Percentiles rank a stretch among this genome's conserved stretches.
These are phyloP conservation scores for Bovichtus diacanthus DNA, from an alignment of 2,797 vertebrate species.

Conservation along the genomic window DNA sequence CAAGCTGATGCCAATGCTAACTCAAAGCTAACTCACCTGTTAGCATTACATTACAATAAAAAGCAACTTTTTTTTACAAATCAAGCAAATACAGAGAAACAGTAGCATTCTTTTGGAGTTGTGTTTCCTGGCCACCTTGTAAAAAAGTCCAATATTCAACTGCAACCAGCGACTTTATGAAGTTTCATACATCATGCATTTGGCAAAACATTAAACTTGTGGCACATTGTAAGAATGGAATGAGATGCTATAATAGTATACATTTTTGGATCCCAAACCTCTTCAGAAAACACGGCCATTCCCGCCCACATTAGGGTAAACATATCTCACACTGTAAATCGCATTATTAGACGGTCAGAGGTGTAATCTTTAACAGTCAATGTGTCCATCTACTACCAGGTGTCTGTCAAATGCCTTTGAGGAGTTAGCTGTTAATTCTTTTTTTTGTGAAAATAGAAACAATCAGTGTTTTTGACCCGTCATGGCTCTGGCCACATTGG, in stretches of 20 bases:
- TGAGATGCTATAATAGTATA: not conserved
- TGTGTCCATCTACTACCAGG: not conserved
- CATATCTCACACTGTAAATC: constrained; percentile 1
- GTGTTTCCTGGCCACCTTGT: too few species aligned
- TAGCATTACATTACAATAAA: too few species aligned
- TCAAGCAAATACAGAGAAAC: not conserved
- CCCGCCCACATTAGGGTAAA: not conserved
- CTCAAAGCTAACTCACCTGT: not conserved
- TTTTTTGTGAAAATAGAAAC: not conserved
- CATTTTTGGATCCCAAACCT: not conserved
- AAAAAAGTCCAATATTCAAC: too few species aligned
- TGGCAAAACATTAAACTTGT: not conserved
- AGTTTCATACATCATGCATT: too few species aligned
- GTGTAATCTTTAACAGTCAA: not conserved
- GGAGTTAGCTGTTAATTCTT: not conserved
- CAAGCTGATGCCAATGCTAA: not conserved
- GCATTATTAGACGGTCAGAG: not conserved
- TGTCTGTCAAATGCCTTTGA: constrained; percentile 20
- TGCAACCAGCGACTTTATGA: not conserved
- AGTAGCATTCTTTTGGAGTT: too few species aligned
- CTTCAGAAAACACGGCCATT: not conserved
- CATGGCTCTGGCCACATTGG: constrained; percentile 6
- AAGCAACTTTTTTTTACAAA: not conserved
- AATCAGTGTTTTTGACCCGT: not conserved
- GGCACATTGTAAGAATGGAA: not conserved